Conservation (phyloP, 2,113 vertebrate species). For the Peromyscus californicus region DNA sequence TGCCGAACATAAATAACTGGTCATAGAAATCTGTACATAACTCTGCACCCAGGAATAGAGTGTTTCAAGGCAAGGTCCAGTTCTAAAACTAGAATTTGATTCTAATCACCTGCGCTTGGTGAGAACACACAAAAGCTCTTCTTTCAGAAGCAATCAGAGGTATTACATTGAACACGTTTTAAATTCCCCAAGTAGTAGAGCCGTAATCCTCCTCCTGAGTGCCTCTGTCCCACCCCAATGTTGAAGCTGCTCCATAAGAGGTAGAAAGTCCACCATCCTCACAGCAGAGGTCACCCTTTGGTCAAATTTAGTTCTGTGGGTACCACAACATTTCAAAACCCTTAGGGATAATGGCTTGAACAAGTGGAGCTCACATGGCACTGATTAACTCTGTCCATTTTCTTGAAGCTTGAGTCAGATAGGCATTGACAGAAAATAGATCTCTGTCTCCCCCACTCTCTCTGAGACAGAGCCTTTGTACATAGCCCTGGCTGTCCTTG, state of each 20-base stretch:
- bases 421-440: neutral
- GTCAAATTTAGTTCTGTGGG: neutral
- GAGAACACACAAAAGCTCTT: neutral
- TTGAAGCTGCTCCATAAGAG: neutral
- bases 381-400: neutral
- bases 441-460: neutral
- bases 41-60: neutral
- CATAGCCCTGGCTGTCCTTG: neutral
- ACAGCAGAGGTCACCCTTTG: neutral
- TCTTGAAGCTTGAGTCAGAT: neutral
- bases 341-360: neutral
- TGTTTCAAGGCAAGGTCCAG: neutral
- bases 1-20: neutral
- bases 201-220: neutral
- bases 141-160: neutral
- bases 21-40: neutral
- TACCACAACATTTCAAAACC: neutral
- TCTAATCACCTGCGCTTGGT: neutral
- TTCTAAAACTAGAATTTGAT: conserved; percentile 56
- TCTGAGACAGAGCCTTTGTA: neutral
- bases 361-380: neutral
- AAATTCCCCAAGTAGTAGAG: neutral
- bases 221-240: neutral
- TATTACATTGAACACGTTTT: neutral
- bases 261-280: neutral